A percentile compares a stretch with the other conserved stretches of the same genome.
phyloP scores from a whole-genome alignment of 2,888 invertebrate species.

The Amblyjoppa fuscipennis region DNA sequence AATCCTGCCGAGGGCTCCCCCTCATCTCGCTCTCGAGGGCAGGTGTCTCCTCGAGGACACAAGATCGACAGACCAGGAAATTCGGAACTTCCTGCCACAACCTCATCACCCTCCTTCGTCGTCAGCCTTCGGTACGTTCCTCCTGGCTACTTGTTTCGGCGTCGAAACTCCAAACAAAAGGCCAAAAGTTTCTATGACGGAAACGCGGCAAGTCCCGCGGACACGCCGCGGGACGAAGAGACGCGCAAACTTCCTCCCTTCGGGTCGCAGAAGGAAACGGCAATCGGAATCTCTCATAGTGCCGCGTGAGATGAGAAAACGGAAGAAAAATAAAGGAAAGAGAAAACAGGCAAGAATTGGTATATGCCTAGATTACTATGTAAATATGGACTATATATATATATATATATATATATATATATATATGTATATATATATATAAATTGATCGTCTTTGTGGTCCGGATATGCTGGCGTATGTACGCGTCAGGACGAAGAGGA shows the following conservation, averaged over 20 bases:
- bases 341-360: background rate
- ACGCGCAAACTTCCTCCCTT: slow-evolving; percentile 53
- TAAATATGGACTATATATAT: slow-evolving; percentile 3
- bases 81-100: slow-evolving; percentile 54
- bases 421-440: background rate
- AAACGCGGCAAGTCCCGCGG: slow-evolving; percentile 49
- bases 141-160: slow-evolving; percentile 42
- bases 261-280: background rate
- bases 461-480: slow-evolving; percentile 38
- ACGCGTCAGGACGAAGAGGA: slow-evolving; percentile 48
- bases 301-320: background rate
- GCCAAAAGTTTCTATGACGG: slow-evolving; percentile 25
- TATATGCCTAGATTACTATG: slow-evolving; percentile 5
- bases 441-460: slow-evolving; percentile 23
- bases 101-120: slow-evolving; percentile 7
- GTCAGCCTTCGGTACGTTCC: slow-evolving; percentile 24
- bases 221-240: slow-evolving; percentile 8
- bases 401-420: background rate
- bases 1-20: slow-evolving; percentile 3
- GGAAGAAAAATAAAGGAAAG: slow-evolving; percentile 11
- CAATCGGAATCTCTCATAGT: no score
- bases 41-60: slow-evolving; percentile 47
- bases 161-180: slow-evolving; percentile 7
- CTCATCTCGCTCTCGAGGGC: slow-evolving; percentile 10
- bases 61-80: slow-evolving; percentile 61